These are phyloP conservation scores for Lithophane ornitopus DNA, from an alignment of 2,888 invertebrate genomes.

Conservation along the genomic window DNA sequence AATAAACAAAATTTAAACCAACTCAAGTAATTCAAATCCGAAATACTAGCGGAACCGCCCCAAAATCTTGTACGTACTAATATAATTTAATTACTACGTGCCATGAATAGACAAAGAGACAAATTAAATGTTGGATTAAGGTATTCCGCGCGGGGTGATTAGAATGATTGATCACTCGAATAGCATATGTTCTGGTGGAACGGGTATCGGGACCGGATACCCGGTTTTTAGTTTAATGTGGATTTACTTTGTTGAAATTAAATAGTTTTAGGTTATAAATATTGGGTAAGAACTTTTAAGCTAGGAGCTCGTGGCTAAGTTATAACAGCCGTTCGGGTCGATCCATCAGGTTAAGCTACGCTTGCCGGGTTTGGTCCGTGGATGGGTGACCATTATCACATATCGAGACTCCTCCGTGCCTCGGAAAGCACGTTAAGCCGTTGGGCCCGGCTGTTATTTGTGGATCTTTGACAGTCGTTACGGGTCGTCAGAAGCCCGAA, in stretches of 20 bases:
- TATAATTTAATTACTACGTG: conserved; percentile 58
- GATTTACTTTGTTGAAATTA: conserved; percentile 4
- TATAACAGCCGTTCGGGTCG: too few relatives aligned
- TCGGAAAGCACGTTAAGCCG: too few relatives aligned
- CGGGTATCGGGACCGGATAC: conserved; percentile 13
- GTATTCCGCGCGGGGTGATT: conserved; percentile 81
- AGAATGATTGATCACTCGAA: conserved; percentile 74
- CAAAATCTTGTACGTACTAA: conserved; percentile 38
- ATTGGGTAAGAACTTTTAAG: neutral
- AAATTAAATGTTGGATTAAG: conserved; percentile 67
- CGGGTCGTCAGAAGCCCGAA: too few relatives aligned
- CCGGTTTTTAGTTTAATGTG: conserved; percentile 11
- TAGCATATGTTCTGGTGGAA: conserved; percentile 41
- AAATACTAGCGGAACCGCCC: conserved; percentile 24
- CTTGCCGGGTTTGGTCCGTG: too few relatives aligned
- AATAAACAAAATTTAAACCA: neutral
- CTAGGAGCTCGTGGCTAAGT: too few relatives aligned
- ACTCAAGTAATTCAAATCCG: neutral
- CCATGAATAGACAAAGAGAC: conserved; percentile 62
- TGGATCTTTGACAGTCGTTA: too few relatives aligned
- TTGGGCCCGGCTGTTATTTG: too few relatives aligned
- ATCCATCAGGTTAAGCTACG: too few relatives aligned
- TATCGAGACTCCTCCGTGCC: too few relatives aligned
- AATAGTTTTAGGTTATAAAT: neutral
- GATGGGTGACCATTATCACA: too few relatives aligned